phyloP scores from a whole-genome alignment of 2,888 invertebrate species.

The Napeogenes inachia region DNA sequence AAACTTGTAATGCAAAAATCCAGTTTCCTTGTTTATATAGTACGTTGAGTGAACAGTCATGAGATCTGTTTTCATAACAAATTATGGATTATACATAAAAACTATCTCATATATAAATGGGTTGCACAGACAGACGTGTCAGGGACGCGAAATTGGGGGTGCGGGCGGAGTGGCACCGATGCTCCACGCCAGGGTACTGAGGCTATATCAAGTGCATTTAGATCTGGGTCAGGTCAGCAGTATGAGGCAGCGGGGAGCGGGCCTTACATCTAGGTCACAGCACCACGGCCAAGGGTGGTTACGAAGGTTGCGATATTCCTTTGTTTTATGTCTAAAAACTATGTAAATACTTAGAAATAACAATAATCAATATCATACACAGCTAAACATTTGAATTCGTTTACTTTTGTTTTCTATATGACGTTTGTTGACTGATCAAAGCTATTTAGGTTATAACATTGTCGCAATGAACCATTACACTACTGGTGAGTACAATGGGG shows the following conservation, averaged over 20 bases:
- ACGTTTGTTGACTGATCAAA: background rate
- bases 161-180: slow-evolving; percentile 40
- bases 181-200: slow-evolving; percentile 41
- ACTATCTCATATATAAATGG: slow-evolving; percentile 29
- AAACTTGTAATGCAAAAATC: slow-evolving; percentile 36
- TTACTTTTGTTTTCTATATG: background rate
- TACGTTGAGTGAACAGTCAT: background rate
- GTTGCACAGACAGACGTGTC: slow-evolving; percentile 35
- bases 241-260: slow-evolving; percentile 39
- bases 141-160: slow-evolving; percentile 39
- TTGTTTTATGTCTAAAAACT: slow-evolving; percentile 43
- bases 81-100: background rate
- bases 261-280: slow-evolving; percentile 62
- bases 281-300: slow-evolving; percentile 74
- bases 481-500: slow-evolving; percentile 6
- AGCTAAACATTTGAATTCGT: too few relatives aligned
- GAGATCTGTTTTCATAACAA: background rate
- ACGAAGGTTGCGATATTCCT: slow-evolving; percentile 65
- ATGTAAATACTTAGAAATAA: too few relatives aligned
- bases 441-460: slow-evolving; percentile 1
- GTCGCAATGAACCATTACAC: slow-evolving; percentile 3
- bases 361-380: too few relatives aligned
- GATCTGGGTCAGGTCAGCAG: slow-evolving; percentile 70
- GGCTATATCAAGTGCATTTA: slow-evolving; percentile 63
- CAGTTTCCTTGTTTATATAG: slow-evolving; percentile 14